phyloP scores from a whole-genome alignment of 2,797 vertebrate species.

The Poliocrania exsul region DNA sequence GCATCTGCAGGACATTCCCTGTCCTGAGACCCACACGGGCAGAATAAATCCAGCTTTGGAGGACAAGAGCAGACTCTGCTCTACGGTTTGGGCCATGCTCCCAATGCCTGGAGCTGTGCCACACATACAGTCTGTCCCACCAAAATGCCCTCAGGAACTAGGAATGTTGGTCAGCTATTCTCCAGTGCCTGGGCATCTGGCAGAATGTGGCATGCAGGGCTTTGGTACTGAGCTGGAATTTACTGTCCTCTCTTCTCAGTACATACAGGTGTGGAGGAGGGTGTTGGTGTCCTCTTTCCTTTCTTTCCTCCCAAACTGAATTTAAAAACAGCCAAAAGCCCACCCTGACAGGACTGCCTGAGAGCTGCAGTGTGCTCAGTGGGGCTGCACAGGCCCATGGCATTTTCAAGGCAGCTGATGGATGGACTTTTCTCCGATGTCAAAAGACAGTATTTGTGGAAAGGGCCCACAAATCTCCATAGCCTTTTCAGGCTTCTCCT shows the following conservation, averaged over 20 bases:
- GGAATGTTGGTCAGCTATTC: background rate
- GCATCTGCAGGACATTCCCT: background rate
- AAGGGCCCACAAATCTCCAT: background rate
- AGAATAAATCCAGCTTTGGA: background rate
- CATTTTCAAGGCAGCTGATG: background rate
- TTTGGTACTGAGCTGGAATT: background rate
- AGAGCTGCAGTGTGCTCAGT: background rate
- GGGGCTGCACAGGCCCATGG: background rate
- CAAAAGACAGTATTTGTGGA: background rate
- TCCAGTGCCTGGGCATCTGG: background rate
- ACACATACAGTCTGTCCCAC: background rate
- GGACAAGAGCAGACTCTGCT: background rate
- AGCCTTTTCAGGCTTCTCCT: background rate
- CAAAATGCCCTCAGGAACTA: background rate
- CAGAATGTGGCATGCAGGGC: background rate
- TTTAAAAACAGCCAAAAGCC: background rate
- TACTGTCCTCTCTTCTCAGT: background rate
- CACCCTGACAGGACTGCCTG: background rate
- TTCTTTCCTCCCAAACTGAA: background rate
- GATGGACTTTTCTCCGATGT: background rate
- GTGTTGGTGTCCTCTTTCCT: background rate
- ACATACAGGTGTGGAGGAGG: background rate
- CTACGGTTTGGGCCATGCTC: background rate
- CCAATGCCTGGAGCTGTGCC: background rate
- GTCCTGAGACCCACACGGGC: background rate